These are phyloP conservation scores for Apamea epomidion DNA, from an alignment of 2,888 invertebrate genomes.

Conservation along the genomic window DNA sequence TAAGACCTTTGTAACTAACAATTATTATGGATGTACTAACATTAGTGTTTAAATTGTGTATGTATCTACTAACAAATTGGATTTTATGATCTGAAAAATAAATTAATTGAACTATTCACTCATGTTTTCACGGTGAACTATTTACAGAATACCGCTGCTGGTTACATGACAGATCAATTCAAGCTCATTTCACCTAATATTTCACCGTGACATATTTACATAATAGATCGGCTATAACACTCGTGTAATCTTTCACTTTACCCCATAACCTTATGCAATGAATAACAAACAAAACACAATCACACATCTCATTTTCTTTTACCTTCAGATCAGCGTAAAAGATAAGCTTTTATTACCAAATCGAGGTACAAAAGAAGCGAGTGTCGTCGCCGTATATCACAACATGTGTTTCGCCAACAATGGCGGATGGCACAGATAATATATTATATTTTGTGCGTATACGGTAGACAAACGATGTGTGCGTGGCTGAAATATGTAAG, in stretches of 20 bases:
- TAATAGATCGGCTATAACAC: not conserved
- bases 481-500: slow-evolving; percentile 58
- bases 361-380: slow-evolving; percentile 44
- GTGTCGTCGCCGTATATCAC: slow-evolving; percentile 35
- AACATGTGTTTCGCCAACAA: slow-evolving; percentile 48
- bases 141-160: no score
- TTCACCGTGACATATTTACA: not conserved
- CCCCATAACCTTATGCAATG: not conserved
- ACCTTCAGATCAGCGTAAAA: slow-evolving; percentile 40
- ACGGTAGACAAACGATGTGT: slow-evolving; percentile 50
- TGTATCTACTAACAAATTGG: no score
- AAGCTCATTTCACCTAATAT: not conserved
- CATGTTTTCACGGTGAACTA: no score
- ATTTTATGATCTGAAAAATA: no score
- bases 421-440: slow-evolving; percentile 32
- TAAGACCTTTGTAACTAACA: no score
- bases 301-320: slow-evolving; percentile 16
- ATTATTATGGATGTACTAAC: no score
- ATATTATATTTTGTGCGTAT: slow-evolving; percentile 44
- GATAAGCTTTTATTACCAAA: slow-evolving; percentile 45
- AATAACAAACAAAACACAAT: slow-evolving; percentile 22
- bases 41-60: no score
- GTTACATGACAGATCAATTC: not conserved
- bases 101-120: no score
- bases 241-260: not conserved